These are phyloP conservation scores for Stichodactyla helianthus DNA, from an alignment of 64 coral and sea anemone genomes.

Conservation along the genomic window DNA sequence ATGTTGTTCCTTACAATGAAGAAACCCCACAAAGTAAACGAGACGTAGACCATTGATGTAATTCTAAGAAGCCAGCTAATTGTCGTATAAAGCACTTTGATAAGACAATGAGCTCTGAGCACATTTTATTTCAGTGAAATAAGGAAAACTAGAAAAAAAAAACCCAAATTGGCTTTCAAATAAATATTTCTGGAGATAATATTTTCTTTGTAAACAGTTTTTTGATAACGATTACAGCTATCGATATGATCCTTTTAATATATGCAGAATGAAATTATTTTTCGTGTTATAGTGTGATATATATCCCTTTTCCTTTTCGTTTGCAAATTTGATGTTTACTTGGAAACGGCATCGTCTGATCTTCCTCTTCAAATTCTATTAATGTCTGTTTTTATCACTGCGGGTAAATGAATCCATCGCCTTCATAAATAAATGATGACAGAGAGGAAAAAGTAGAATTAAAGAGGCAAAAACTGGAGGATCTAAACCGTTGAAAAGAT, in stretches of 20 bases:
- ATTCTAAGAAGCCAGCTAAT: not conserved
- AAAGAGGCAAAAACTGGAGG: not conserved
- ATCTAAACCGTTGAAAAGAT: not conserved
- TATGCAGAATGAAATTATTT: not conserved
- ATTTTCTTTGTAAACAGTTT: not conserved
- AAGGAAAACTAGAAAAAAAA: not conserved
- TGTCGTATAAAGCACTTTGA: not conserved
- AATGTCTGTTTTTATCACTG: not conserved
- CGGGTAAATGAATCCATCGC: not conserved
- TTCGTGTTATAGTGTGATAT: not conserved
- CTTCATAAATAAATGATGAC: not conserved
- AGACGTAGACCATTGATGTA: not conserved
- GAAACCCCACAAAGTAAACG: not conserved
- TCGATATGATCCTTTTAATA: not conserved
- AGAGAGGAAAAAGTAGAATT: not conserved
- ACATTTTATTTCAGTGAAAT: not conserved
- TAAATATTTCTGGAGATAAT: not conserved
- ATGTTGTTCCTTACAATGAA: not conserved
- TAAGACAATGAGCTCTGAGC: not conserved
- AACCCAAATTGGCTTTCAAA: not conserved
- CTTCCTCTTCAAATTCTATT: not conserved
- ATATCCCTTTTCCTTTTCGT: not conserved
- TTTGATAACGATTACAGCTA: not conserved
- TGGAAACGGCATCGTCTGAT: not conserved
- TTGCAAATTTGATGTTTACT: not conserved